Base-by-base conservation (phyloP, 1,140 invertebrate genomes). In the Drosophila prosaltans region DNA sequence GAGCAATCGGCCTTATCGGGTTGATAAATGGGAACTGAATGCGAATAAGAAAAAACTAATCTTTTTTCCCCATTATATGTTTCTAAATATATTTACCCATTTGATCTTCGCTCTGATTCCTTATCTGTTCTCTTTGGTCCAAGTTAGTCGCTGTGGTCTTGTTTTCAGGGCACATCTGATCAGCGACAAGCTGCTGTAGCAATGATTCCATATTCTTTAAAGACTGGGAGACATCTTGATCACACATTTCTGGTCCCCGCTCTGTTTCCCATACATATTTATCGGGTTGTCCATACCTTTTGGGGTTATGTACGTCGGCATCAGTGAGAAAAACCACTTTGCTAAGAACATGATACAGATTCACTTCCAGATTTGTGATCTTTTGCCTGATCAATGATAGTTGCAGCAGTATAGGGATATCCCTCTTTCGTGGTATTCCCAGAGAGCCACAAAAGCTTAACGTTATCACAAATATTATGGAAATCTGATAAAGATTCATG, bases 361-460 rank as follows among this genome's bases (percentile, higher is more conserved):
- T 88, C 1, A 80, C 70, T 4, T 92, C 85, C 28, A 90, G n/a
- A 10, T 36, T 57, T 0, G 62, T 59, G 0, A 92, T 59, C 61
- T 69, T 90, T 5, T 77, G 66, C 10, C 72, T 74, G n/a, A 92
- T 80, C 24, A 80, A 28, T 8, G 55, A 54, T 6, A 91, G 55
- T 51, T 91, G 78, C 11, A 74, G 73, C 66, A 79, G 76, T 2
- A 79, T 59, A 3, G 68, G 16, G 21, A 54, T 80, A 43, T 92
- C 90, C 26, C 92, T 61, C 91, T 72, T 93, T 92, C 8, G 40
- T 93, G 66, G 51, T 41, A 55, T 10, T 28, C 55, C 43, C 48
- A 40, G 11, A 8, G 32, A 36, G 4, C 24, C 67, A 21, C 21
- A 66, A 1, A n/a, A 72, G 51, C 63, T 55, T 54, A 74, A 58